Evolutionary conservation across 2,888 invertebrate species (phyloP), one percentile per base, ranked within the genome.

Genomic region (Crocallis elinguaria): DNA sequence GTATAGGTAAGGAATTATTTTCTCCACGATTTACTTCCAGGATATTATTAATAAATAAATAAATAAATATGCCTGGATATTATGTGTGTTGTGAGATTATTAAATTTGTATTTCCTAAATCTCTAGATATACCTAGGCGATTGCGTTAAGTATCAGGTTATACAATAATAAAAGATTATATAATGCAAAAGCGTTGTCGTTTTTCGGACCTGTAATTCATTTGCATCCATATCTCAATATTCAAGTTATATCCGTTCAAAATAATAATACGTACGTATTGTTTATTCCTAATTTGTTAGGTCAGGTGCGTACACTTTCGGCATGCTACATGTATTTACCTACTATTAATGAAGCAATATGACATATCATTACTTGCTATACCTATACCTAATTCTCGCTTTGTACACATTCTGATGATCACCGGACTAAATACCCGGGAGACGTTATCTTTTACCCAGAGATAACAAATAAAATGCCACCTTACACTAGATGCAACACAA

Each of bases 251-350:
- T 57, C 57, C 27, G 66, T 60, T 35, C 30, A 33, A 48, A 52
- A 53, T 61, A 41, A 53, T 61, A 41, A 38, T 52, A 44, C 46
- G 29, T 49, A 30, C 27, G 33, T 42, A 55, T 49, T 46, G 36
- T 55, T 43, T 44, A 43, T 57, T n/a, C n/a, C n/a, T n/a, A n/a
- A n/a, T n/a, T n/a, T 60, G 57, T 64, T 71, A 59, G 60, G 12
- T 60, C 52, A 60, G 52, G 54, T 57, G 54, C 32, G 33, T 39
- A 37, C 9, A 17, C 11, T 25, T 25, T 27, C 27, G 29, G 19
- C 8, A 45, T 25, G 23, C 6, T 8, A 25, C 25, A 25, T 8
- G n/a, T n/a, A n/a, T 25, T 1, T 25, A 25, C 25, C 25, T 25
- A 25, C 25, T 23, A 23, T 2, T 7, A n/a, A n/a, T n/a, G n/a